Percentiles rank a stretch among this genome's conserved stretches.
Evolutionary conservation across 2,113 vertebrate species (phyloP).

Genomic region (Hemicordylus capensis): DNA sequence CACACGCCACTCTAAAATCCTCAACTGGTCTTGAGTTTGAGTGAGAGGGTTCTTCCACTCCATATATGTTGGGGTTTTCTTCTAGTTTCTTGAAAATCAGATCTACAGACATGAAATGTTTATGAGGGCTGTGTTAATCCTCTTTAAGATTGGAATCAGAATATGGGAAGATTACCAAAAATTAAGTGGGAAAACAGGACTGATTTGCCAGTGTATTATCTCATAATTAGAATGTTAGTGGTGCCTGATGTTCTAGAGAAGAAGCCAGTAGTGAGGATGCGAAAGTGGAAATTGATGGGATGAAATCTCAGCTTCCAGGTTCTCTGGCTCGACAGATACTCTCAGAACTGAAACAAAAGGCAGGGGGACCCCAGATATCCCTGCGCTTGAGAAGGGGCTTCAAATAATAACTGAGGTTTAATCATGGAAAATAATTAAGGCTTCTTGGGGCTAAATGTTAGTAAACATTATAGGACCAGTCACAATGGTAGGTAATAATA

Average conservation of each 20-base stretch:
- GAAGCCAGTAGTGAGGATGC: background rate
- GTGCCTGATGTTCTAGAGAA: background rate
- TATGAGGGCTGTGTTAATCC: background rate
- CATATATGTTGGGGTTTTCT: background rate
- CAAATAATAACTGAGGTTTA: no score
- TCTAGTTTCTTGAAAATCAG: background rate
- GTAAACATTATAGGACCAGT: no score
- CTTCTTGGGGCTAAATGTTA: no score
- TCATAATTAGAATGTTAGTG: background rate
- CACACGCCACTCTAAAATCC: background rate
- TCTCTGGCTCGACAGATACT: background rate
- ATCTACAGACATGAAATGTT: no score
- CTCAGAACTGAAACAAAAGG: background rate
- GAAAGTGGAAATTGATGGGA: background rate
- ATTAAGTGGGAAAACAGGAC: background rate
- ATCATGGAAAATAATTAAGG: no score
- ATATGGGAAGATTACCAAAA: background rate
- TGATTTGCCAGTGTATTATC: background rate
- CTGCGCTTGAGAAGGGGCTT: background rate
- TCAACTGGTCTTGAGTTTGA: background rate
- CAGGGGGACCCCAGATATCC: background rate
- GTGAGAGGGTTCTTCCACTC: background rate
- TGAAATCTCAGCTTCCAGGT: background rate
- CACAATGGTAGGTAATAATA: no score
- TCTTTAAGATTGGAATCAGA: background rate